Conservation (phyloP, 2,113 vertebrate species). For the Parus major region DNA sequence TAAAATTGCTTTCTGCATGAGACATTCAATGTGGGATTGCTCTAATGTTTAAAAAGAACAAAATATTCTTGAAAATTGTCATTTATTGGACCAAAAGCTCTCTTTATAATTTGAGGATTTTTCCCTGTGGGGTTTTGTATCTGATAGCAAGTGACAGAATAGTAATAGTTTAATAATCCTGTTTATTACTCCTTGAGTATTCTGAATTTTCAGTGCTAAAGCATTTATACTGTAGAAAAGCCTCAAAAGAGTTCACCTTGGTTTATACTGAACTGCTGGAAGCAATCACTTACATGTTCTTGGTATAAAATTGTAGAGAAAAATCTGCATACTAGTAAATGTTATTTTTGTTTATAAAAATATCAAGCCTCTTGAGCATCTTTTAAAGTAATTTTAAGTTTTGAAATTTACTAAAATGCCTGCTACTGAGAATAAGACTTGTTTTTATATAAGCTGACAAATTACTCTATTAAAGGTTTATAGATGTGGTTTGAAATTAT, state of each 20-base stretch:
- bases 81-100: background rate
- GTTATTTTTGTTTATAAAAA: background rate
- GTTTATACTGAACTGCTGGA: background rate
- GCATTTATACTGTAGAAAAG: background rate
- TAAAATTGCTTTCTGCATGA: background rate
- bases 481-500: background rate
- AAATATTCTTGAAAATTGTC: background rate
- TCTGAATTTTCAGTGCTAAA: background rate
- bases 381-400: background rate
- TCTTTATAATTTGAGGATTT: background rate
- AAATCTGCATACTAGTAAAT: background rate
- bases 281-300: background rate
- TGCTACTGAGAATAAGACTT: background rate
- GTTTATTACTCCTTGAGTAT: background rate
- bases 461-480: background rate
- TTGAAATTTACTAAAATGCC: background rate
- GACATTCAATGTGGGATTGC: background rate
- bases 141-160: background rate
- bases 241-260: background rate
- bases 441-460: background rate
- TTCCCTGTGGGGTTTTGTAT: background rate
- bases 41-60: background rate
- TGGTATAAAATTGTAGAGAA: background rate
- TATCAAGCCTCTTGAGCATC: background rate
- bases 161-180: background rate